These are phyloP conservation scores for Tokudaia muenninki DNA, from an alignment of 2,797 vertebrate genomes.

Conservation along the genomic window DNA sequence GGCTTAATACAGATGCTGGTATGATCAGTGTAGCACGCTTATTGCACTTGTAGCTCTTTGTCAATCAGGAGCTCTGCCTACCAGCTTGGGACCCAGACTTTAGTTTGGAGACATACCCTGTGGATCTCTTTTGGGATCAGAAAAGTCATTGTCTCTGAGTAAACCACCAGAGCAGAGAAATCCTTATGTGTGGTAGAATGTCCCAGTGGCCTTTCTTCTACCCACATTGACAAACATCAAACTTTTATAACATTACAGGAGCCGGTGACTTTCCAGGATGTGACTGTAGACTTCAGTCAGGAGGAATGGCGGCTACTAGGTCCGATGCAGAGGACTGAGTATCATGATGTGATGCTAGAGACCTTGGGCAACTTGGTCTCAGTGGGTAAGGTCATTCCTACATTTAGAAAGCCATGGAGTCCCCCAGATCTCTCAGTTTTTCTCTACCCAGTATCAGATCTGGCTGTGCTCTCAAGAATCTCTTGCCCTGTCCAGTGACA, in stretches of 20 bases:
- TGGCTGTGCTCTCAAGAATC: rapidly evolving
- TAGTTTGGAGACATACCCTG: background rate
- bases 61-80: background rate
- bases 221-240: background rate
- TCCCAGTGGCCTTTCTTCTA: background rate
- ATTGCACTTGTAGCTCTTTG: background rate
- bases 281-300: conserved; percentile 76
- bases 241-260: conserved; percentile 67
- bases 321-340: conserved; percentile 48
- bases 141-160: background rate
- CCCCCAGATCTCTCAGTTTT: rapidly evolving
- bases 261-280: conserved; percentile 79
- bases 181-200: too few relatives aligned
- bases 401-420: background rate
- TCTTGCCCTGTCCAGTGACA: background rate
- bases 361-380: conserved; percentile 79
- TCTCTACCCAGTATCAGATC: background rate
- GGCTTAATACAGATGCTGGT: background rate
- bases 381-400: conserved; percentile 62
- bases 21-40: background rate
- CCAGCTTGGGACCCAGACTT: background rate
- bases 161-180: background rate
- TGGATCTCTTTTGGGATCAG: background rate
- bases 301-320: conserved; percentile 81
- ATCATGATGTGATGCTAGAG: conserved; percentile 81